A percentile compares a stretch with the other conserved stretches of the same genome.
phyloP scores from a whole-genome alignment of 2,113 vertebrate species.

The Ctenomys sociabilis region DNA sequence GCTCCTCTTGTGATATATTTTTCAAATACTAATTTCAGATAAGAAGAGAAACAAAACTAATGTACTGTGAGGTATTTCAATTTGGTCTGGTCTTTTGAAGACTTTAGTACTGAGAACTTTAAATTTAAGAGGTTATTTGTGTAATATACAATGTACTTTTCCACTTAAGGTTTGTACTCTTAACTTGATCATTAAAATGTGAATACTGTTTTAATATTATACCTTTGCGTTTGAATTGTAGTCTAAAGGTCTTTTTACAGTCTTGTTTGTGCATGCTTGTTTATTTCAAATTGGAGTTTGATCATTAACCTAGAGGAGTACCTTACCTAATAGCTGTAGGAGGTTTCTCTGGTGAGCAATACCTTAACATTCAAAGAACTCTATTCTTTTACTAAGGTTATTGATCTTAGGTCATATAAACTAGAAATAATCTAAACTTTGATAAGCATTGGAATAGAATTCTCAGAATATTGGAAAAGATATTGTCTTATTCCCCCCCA shows the following conservation, averaged over 20 bases:
- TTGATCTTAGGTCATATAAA: slow-evolving; percentile 48
- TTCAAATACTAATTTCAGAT: slow-evolving; percentile 52
- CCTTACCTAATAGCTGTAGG: slow-evolving; percentile 52
- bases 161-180: slow-evolving; percentile 37
- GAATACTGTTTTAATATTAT: slow-evolving; percentile 45
- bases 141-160: background rate
- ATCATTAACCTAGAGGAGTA: slow-evolving; percentile 70
- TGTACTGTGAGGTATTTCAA: background rate
- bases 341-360: slow-evolving; percentile 52
- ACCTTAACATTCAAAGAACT: slow-evolving; percentile 62
- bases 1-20: background rate
- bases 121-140: slow-evolving; percentile 33
- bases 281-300: slow-evolving; percentile 65
- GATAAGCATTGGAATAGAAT: slow-evolving; percentile 57
- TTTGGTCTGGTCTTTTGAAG: slow-evolving; percentile 58
- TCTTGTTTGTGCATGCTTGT: background rate
- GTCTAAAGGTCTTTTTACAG: slow-evolving; percentile 57
- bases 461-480: slow-evolving; percentile 52
- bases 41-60: background rate
- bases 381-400: slow-evolving; percentile 56
- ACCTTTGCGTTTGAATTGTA: slow-evolving; percentile 46
- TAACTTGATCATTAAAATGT: slow-evolving; percentile 22
- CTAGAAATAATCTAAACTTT: slow-evolving; percentile 55
- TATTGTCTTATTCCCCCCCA: slow-evolving; percentile 33
- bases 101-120: background rate